phyloP scores from a whole-genome alignment of 23 tunicate species.

The Styela clava region DNA sequence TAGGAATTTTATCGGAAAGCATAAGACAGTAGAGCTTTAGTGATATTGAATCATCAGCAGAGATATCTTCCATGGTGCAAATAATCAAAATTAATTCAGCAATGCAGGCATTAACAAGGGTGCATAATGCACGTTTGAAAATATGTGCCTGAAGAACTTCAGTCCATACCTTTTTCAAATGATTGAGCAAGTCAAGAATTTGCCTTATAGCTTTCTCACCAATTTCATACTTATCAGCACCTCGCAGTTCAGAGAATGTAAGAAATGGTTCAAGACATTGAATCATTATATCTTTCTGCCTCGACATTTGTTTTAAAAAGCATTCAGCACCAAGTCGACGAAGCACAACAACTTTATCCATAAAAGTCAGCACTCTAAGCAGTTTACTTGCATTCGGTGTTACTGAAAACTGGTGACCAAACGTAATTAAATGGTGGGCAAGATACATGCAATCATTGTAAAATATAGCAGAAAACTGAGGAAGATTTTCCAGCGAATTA shows the following conservation, averaged over 20 bases:
- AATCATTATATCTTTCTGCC: constrained; percentile 48
- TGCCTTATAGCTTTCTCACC: constrained; percentile 76
- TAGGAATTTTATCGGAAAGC: constrained; percentile 49
- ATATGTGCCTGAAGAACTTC: constrained; percentile 49
- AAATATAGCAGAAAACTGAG: constrained; percentile 62
- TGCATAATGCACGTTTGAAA: constrained; percentile 21
- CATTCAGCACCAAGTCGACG: constrained; percentile 62
- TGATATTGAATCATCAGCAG: constrained; percentile 64
- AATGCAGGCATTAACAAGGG: constrained; percentile 47
- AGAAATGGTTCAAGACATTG: constrained; percentile 69
- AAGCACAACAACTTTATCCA: constrained; percentile 43
- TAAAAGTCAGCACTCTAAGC: constrained; percentile 37
- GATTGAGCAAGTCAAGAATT: constrained; percentile 60
- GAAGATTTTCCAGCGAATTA: constrained; percentile 50
- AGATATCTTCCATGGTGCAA: constrained; percentile 81
- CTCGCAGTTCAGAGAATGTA: constrained; percentile 31
- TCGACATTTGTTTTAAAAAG: constrained; percentile 44
- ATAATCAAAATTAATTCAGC: constrained; percentile 35
- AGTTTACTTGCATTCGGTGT: constrained; percentile 27
- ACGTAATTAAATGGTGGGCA: constrained; percentile 66
- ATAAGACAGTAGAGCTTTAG: constrained; percentile 42
- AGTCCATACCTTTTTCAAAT: constrained; percentile 68
- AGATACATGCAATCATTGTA: constrained; percentile 88
- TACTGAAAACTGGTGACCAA: constrained; percentile 58
- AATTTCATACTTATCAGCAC: constrained; percentile 36